A percentile compares a stretch with the other conserved stretches of the same genome.
phyloP scores from a whole-genome alignment of 1,140 invertebrate genomes.

The Ganaspis sp. region DNA sequence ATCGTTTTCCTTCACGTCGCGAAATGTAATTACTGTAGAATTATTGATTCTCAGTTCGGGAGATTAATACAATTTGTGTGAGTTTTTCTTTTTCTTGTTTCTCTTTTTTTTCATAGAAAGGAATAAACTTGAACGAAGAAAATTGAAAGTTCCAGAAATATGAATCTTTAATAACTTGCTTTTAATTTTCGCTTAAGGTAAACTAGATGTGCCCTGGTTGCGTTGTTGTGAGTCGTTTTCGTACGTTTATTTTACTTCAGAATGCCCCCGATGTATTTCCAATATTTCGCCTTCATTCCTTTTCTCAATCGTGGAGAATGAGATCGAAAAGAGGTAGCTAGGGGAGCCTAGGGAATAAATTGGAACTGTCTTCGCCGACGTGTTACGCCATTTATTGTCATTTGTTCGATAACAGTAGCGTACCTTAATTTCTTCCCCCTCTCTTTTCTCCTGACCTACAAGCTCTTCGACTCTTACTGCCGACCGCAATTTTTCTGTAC shows the following conservation, averaged over 20 bases:
- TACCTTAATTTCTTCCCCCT: conserved; percentile 33
- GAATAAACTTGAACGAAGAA: not conserved
- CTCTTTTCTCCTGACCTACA: not conserved
- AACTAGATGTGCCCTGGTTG: conserved; percentile 5
- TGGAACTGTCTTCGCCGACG: conserved; percentile 65
- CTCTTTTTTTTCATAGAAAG: too few species aligned
- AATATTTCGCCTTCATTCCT: conserved; percentile 56
- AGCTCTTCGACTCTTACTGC: not conserved
- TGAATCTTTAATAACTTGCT: conserved; percentile 28
- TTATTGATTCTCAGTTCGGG: too few species aligned
- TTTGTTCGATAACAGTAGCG: conserved; percentile 66
- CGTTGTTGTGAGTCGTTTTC: not conserved
- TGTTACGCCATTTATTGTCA: conserved; percentile 68
- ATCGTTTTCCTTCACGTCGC: too few species aligned
- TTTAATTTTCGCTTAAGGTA: not conserved
- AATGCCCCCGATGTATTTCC: conserved; percentile 57
- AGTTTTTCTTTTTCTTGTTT: too few species aligned
- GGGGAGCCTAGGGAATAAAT: conserved; percentile 62
- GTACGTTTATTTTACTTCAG: conserved; percentile 3
- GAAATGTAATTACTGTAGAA: too few species aligned
- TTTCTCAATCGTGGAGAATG: conserved; percentile 22
- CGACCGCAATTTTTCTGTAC: conserved; percentile 18
- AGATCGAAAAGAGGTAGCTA: conserved; percentile 41
- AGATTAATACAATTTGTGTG: too few species aligned
- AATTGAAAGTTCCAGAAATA: conserved; percentile 19